These are phyloP conservation scores for Hemichromis elongatus DNA, from an alignment of 2,113 vertebrate species.

Conservation along the genomic window DNA sequence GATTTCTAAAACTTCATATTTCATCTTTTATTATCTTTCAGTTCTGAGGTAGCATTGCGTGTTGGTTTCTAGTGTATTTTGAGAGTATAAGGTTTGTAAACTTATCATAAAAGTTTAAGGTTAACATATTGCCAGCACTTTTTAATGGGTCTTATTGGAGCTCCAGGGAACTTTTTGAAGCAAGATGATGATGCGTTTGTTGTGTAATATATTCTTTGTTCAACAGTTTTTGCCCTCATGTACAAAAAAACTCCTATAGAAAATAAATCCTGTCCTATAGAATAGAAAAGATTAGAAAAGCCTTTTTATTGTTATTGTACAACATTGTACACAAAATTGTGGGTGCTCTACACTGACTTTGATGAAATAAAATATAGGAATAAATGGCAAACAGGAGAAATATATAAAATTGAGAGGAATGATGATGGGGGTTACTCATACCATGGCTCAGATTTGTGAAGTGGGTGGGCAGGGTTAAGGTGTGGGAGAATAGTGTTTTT, in stretches of 20 bases:
- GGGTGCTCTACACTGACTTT: background rate
- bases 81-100: background rate
- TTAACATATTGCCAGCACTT: no score
- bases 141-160: background rate
- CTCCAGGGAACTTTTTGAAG: background rate
- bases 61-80: background rate
- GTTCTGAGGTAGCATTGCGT: fast-evolving
- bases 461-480: background rate
- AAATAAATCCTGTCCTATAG: no score
- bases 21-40: background rate
- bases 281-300: background rate
- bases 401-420: background rate
- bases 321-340: background rate
- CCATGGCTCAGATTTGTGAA: background rate
- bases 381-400: background rate
- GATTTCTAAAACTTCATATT: background rate
- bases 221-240: background rate
- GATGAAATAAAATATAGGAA: background rate
- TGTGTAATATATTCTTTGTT: background rate
- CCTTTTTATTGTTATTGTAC: background rate
- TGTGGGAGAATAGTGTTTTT: background rate
- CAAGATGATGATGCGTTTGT: background rate
- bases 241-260: background rate
- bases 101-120: background rate
- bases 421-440: background rate